Base-by-base conservation (phyloP, 2,888 invertebrate genomes). In the Xanthorhoe spadicearia region DNA sequence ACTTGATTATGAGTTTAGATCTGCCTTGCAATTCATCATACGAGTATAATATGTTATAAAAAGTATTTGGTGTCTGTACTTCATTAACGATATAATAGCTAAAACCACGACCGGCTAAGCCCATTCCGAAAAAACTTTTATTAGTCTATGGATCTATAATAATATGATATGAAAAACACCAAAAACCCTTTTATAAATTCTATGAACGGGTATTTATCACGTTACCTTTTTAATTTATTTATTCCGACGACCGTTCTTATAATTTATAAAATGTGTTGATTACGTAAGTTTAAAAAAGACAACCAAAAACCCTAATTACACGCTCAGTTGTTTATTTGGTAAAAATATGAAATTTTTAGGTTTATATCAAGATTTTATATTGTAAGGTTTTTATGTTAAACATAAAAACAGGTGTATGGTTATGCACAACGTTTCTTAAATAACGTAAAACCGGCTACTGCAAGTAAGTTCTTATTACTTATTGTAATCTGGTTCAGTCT, bases 1-100 rank as follows among this genome's bases (percentile, higher is more conserved):
- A 77, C 77, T 75, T 76, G 76, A 83, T 84, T 80, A 75, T 77
- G 80, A 80, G 77, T 76, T 81, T 76, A 81, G 84, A 86, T 88
- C 84, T 85, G 74, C 75, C 23, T 49, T 55, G 46, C 15, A 17
- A 48, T 17, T 48, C 1, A 15, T 48, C 32, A 2, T 43, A 13
- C n/a, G n/a, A n/a, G n/a, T 13, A 43, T 43, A 38, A 38, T 32
- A 13, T 43, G 8, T 13, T 43, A 43, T 3, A 13, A 13, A 13
- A 4, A 13, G 10, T n/a, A 43, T 43, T 3, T 13, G 2, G 4
- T 43, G 38, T 43, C 13, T 43, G 38, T 13, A 13, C 4, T 13
- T 38, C 10, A 38, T 1, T 10, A 1, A 38, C 38, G 38, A 9
- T 43, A 13, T 43, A 13, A 13, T 13, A 13, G 38, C 2, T 43